These are phyloP conservation scores for Patella caerulea DNA, from an alignment of 2,888 invertebrate species.

Conservation along the genomic window DNA sequence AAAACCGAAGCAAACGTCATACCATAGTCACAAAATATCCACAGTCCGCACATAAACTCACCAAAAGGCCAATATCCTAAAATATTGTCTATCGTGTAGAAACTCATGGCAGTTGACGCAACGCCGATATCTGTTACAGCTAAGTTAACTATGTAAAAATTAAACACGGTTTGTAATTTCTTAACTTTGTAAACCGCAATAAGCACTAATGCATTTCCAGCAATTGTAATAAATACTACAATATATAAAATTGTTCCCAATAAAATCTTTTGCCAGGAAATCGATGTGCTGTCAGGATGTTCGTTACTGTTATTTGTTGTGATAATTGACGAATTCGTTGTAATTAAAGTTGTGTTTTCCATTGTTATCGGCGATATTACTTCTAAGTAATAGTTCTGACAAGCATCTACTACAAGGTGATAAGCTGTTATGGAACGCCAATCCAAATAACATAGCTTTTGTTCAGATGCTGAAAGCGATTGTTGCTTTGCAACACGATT, in stretches of 20 bases:
- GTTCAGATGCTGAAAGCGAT: no score
- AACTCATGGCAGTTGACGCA: constrained; percentile 66
- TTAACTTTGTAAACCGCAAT: constrained; percentile 62
- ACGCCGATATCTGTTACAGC: constrained; percentile 66
- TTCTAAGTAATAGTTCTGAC: no score
- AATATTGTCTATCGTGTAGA: constrained; percentile 63
- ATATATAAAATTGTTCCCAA: constrained; percentile 47
- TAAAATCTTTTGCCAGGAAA: constrained; percentile 36
- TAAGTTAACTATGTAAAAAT: constrained; percentile 56
- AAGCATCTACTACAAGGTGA: no score
- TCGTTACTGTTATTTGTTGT: neutral
- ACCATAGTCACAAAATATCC: constrained; percentile 70
- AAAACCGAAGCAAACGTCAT: constrained; percentile 71
- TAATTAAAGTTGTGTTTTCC: neutral
- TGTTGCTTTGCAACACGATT: no score
- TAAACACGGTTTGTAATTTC: constrained; percentile 66
- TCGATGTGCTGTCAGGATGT: neutral
- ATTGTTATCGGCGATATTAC: neutral
- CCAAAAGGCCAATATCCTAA: constrained; percentile 70
- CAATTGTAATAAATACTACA: constrained; percentile 51
- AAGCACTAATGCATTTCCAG: constrained; percentile 67
- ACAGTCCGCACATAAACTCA: constrained; percentile 63
- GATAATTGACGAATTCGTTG: neutral
- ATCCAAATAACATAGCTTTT: no score
- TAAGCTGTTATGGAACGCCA: no score